Percentiles rank a stretch among this genome's conserved stretches.
phyloP scores from a whole-genome alignment of 2,797 vertebrate species.

The Girardinus metallicus region DNA sequence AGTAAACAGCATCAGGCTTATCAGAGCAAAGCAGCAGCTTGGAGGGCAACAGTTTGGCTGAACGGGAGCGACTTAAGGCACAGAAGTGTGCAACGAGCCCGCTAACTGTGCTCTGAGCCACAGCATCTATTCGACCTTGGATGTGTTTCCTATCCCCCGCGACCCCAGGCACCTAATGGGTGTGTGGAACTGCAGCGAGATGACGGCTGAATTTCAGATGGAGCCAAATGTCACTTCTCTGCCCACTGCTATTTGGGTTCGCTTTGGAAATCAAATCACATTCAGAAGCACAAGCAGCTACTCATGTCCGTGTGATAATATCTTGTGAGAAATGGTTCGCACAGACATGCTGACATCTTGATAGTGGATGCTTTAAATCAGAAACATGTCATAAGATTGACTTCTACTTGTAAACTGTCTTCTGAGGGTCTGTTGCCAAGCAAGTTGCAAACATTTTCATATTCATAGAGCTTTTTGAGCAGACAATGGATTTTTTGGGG shows the following conservation, averaged over 20 bases:
- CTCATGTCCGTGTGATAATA: slow-evolving; percentile 33
- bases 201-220: slow-evolving; percentile 45
- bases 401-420: slow-evolving; percentile 41
- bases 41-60: slow-evolving; percentile 67
- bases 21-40: slow-evolving; percentile 78
- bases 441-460: slow-evolving; percentile 2
- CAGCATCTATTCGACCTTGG: slow-evolving; percentile 66
- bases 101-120: slow-evolving; percentile 43
- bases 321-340: slow-evolving; percentile 35
- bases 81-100: slow-evolving; percentile 44
- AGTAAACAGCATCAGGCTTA: slow-evolving; percentile 81
- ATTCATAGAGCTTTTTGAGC: background rate
- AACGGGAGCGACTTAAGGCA: slow-evolving; percentile 54
- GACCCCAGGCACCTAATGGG: slow-evolving; percentile 33
- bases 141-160: slow-evolving; percentile 52
- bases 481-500: background rate
- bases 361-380: slow-evolving; percentile 54
- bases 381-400: slow-evolving; percentile 48
- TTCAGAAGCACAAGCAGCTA: slow-evolving; percentile 25
- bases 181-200: slow-evolving; percentile 18
- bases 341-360: slow-evolving; percentile 38
- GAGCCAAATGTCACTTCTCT: slow-evolving; percentile 46
- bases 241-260: slow-evolving; percentile 8
- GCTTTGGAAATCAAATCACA: slow-evolving; percentile 34
- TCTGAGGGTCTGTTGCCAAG: slow-evolving; percentile 36